These are phyloP conservation scores for Spisula solida DNA, from an alignment of 2,888 invertebrate species.

Conservation along the genomic window DNA sequence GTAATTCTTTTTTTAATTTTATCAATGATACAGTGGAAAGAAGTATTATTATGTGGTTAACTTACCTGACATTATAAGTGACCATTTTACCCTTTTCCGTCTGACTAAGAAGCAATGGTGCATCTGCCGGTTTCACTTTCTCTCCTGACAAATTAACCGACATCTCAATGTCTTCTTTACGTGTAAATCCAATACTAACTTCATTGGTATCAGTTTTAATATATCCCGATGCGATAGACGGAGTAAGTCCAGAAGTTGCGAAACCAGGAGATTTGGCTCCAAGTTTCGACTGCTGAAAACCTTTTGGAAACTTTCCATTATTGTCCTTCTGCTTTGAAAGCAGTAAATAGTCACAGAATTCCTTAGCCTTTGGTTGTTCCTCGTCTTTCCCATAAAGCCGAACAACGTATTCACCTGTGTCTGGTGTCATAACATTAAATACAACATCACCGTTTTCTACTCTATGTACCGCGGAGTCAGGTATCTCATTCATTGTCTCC, in stretches of 20 bases:
- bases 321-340: constrained; percentile 72
- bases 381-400: constrained; percentile 66
- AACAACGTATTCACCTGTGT: constrained; percentile 73
- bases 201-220: constrained; percentile 71
- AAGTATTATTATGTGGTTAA: too few relatives aligned
- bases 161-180: constrained; percentile 69
- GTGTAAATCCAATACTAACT: constrained; percentile 71
- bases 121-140: constrained; percentile 70
- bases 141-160: constrained; percentile 75
- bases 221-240: constrained; percentile 69
- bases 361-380: constrained; percentile 55
- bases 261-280: constrained; percentile 71
- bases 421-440: constrained; percentile 72
- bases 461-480: constrained; percentile 72
- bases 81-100: constrained; percentile 63
- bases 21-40: too few relatives aligned
- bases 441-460: constrained; percentile 76
- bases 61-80: constrained; percentile 67
- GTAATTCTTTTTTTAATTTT: too few relatives aligned
- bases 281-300: constrained; percentile 68
- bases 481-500: constrained; percentile 65
- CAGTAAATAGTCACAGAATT: constrained; percentile 76
- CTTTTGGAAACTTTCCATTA: constrained; percentile 72
- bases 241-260: constrained; percentile 63
- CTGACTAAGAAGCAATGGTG: constrained; percentile 68